phyloP scores from a whole-genome alignment of 2,888 invertebrate genomes.

The Eudasyphora cyanicolor region DNA sequence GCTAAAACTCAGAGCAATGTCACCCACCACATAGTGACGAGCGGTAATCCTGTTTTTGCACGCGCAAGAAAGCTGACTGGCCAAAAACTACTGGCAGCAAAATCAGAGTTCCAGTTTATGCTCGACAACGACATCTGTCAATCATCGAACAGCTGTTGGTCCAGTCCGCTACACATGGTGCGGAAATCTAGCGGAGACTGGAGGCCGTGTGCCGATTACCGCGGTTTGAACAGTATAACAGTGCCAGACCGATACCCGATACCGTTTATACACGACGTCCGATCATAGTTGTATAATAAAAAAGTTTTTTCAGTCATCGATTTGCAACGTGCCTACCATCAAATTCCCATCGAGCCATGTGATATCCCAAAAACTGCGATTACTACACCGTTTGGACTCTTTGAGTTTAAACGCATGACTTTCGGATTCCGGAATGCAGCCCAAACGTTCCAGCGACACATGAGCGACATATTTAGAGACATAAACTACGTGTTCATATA shows the following conservation, averaged over 20 bases:
- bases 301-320: constrained; percentile 16
- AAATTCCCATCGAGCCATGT: neutral
- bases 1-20: neutral
- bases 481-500: too few relatives aligned
- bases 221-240: too few relatives aligned
- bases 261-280: neutral
- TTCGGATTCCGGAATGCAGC: constrained; percentile 76
- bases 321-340: neutral
- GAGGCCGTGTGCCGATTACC: too few relatives aligned
- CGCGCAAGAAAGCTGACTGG: constrained; percentile 23
- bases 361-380: constrained; percentile 28
- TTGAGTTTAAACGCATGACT: constrained; percentile 66
- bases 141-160: constrained; percentile 21
- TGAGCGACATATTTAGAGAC: too few relatives aligned
- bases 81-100: constrained; percentile 50
- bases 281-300: neutral
- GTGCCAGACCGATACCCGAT: constrained; percentile 9
- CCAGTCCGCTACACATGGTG: constrained; percentile 18
- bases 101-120: constrained; percentile 19
- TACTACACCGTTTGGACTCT: constrained; percentile 13
- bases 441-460: too few relatives aligned
- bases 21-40: constrained; percentile 26
- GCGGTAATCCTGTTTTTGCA: constrained; percentile 19
- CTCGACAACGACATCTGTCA: constrained; percentile 1
- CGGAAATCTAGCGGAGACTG: constrained; percentile 18